Percentiles rank a stretch among this genome's conserved stretches.
phyloP scores from a whole-genome alignment of 2,888 invertebrate genomes.

The Lordiphosa fenestrarum region DNA sequence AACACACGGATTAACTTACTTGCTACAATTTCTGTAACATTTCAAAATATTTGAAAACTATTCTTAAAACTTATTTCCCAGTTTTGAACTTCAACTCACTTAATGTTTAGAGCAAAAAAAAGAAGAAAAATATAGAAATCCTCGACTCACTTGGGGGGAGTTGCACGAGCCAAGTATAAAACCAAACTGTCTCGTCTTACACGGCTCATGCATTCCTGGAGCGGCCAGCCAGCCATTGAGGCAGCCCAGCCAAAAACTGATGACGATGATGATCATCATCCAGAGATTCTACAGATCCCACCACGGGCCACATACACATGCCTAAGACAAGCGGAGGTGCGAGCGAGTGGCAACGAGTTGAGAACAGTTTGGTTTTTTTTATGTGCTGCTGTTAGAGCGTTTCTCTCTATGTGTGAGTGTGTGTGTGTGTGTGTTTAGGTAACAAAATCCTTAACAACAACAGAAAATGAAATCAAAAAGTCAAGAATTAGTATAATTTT shows the following conservation, averaged over 20 bases:
- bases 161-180: slow-evolving; percentile 73
- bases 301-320: slow-evolving; percentile 4
- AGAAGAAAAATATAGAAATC: slow-evolving; percentile 20
- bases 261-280: slow-evolving; percentile 26
- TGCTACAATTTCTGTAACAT: no score
- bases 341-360: slow-evolving; percentile 47
- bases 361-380: slow-evolving; percentile 13
- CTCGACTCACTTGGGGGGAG: slow-evolving; percentile 49
- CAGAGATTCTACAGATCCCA: slow-evolving; percentile 21
- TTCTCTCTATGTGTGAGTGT: slow-evolving; percentile 3
- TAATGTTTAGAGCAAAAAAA: background rate
- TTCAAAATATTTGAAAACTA: no score
- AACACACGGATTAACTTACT: no score
- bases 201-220: slow-evolving; percentile 59
- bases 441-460: slow-evolving; percentile 71
- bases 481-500: slow-evolving; percentile 78
- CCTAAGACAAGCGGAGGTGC: slow-evolving; percentile 23
- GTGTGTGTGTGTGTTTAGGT: slow-evolving; percentile 61
- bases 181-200: slow-evolving; percentile 71
- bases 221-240: slow-evolving; percentile 55
- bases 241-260: slow-evolving; percentile 16
- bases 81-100: no score
- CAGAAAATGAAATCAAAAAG: slow-evolving; percentile 71
- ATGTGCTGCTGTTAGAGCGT: slow-evolving; percentile 1
- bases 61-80: no score